A percentile compares a stretch with the other conserved stretches of the same genome.
phyloP scores from a whole-genome alignment of 2,888 invertebrate species.

The Furcula furcula region DNA sequence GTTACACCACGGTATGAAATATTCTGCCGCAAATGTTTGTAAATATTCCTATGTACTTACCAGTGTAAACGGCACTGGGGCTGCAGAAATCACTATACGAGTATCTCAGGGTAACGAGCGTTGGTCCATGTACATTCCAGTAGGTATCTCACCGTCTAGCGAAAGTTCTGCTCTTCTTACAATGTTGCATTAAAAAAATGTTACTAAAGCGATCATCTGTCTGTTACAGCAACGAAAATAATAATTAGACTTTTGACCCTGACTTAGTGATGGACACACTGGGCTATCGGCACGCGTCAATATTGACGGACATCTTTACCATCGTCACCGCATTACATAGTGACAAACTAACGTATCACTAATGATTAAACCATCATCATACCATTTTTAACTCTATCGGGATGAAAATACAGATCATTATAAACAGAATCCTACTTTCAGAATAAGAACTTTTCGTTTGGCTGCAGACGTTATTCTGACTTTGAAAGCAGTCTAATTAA shows the following conservation, averaged over 20 bases:
- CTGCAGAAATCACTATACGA: too few species aligned
- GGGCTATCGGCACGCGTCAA: slow-evolving; percentile 72
- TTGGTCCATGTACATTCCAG: too few species aligned
- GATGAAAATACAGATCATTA: slow-evolving; percentile 23
- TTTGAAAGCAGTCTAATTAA: slow-evolving; percentile 78
- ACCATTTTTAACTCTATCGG: slow-evolving; percentile 38
- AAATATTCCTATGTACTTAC: too few species aligned
- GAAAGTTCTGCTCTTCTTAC: too few species aligned
- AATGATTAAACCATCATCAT: slow-evolving; percentile 8
- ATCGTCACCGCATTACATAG: slow-evolving; percentile 71
- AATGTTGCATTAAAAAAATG: too few species aligned
- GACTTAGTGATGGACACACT: slow-evolving; percentile 47
- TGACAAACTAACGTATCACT: slow-evolving; percentile 40
- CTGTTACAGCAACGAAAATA: slow-evolving; percentile 54
- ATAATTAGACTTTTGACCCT: slow-evolving; percentile 64
- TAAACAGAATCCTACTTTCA: slow-evolving; percentile 10
- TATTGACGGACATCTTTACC: slow-evolving; percentile 75
- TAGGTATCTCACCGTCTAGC: too few species aligned
- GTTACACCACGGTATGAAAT: too few species aligned
- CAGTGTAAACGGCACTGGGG: too few species aligned
- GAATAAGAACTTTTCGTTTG: slow-evolving; percentile 20
- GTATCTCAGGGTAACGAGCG: too few species aligned
- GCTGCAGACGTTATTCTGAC: slow-evolving; percentile 56
- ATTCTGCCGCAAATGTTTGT: too few species aligned
- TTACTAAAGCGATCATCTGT: slow-evolving; percentile 45